phyloP scores from a whole-genome alignment of 2,113 vertebrate species.

The Platycercus adscitus region DNA sequence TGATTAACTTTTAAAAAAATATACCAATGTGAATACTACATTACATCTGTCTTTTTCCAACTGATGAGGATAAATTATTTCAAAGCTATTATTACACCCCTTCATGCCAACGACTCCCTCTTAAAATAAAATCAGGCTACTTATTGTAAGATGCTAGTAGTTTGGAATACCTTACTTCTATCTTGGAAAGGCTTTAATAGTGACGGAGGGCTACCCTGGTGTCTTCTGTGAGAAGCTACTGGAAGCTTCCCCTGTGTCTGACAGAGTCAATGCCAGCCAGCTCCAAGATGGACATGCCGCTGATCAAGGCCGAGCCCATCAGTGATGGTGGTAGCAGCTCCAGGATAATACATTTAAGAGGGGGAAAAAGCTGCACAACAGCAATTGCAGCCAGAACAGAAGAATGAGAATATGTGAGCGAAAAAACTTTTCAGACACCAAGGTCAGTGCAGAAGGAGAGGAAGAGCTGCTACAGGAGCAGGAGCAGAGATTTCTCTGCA shows the following conservation, averaged over 20 bases:
- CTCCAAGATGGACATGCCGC: neutral
- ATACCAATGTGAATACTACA: neutral
- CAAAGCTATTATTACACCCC: neutral
- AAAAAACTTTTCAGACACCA: neutral
- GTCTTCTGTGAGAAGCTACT: neutral
- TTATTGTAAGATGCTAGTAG: neutral
- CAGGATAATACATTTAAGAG: neutral
- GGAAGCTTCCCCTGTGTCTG: neutral
- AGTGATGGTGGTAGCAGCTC: too few relatives aligned
- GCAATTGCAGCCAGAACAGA: neutral
- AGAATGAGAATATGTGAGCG: too few relatives aligned
- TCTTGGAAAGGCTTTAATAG: neutral
- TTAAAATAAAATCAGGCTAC: neutral
- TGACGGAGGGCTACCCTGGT: neutral
- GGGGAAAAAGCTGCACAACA: too few relatives aligned
- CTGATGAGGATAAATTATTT: neutral
- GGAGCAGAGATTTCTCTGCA: neutral
- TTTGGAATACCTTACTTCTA: neutral
- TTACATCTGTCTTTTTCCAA: neutral
- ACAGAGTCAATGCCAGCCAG: fast-evolving
- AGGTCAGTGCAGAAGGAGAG: neutral
- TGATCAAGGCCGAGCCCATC: fast-evolving
- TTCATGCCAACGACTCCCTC: neutral
- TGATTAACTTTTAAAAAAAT: neutral
- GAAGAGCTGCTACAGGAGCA: fast-evolving